Evolutionary conservation across 2,888 invertebrate species (phyloP).

Genomic region (Saturnia japonica): DNA sequence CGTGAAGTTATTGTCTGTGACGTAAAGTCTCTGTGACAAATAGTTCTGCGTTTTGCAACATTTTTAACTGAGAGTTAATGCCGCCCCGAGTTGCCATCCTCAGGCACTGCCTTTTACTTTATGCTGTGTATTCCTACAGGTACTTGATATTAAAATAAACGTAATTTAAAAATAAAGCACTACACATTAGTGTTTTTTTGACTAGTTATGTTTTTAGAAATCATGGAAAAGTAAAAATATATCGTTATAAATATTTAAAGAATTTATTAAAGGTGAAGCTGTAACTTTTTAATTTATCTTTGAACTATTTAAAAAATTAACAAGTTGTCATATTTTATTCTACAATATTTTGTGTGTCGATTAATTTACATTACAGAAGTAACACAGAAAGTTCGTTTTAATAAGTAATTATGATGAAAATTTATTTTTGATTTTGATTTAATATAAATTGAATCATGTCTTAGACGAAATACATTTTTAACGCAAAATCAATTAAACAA

Average conservation of each 20-base stretch:
- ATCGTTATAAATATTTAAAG: neutral
- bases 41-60: constrained; percentile 68
- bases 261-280: neutral
- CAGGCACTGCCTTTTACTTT: constrained; percentile 26
- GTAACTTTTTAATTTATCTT: neutral
- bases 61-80: constrained; percentile 67
- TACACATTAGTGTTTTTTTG: too few species aligned
- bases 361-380: neutral
- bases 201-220: neutral
- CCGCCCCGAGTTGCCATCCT: constrained; percentile 32
- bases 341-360: neutral
- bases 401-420: too few species aligned
- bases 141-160: neutral
- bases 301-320: neutral
- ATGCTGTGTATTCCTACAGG: neutral
- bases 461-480: neutral
- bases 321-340: neutral
- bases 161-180: neutral
- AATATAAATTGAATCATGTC: neutral
- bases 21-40: constrained; percentile 70
- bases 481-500: neutral
- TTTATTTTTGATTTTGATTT: too few species aligned
- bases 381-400: neutral
- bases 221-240: neutral
- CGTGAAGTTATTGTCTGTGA: constrained; percentile 73